Base-by-base conservation (phyloP, 2,888 invertebrate species). In the Ornithoptera alexandrae region DNA sequence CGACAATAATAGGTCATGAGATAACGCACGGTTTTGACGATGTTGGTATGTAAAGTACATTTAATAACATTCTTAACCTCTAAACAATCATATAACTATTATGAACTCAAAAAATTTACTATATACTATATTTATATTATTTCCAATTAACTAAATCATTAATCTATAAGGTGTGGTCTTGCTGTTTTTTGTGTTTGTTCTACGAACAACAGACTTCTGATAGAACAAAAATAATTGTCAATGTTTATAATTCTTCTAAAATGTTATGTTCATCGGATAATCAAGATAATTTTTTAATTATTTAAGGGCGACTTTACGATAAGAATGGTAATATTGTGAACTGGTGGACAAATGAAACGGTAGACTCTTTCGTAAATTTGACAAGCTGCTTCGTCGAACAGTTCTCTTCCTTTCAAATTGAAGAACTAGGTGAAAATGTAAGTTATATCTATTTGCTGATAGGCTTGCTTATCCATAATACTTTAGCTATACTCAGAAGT, bases 261-360 rank as follows among this genome's bases (percentile, higher is more conserved):
- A 30, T 30, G 3, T 30, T 30, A 15, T 46, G 15, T 46, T 15
- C 1, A 46, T 46, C 4, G 15, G 15, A 1, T 46, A 46, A 15
- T 15, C 2, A 46, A 15, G 15, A 15, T 46, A 46, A 12, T 15
- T 46, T 15, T 12, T 12, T 20, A 39, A 56, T 70, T 66, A 39
- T 76, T 80, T 56, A 79, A 94, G 97, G 98, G 18, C 94, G 97
- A 64, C 95, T 96, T 79, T 98, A 96, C 79, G 97, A 98, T 82
- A 96, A 95, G 79, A 93, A 95, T 75, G 98, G 98, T 17, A 97
- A 97, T 86, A 92, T 97, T 78, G 88, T 95, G n/a, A 96, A 97
- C 72, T 98, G 98, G 98, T 98, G 98, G 98, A 95, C 95, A 1
- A 95, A 96, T 76, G 89, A 91, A 60, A 97, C 97, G 0, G 94